Percentiles rank a stretch among this genome's conserved stretches.
Evolutionary conservation across 2,113 vertebrate species (phyloP).

Genomic region (Heteronetta atricapilla): DNA sequence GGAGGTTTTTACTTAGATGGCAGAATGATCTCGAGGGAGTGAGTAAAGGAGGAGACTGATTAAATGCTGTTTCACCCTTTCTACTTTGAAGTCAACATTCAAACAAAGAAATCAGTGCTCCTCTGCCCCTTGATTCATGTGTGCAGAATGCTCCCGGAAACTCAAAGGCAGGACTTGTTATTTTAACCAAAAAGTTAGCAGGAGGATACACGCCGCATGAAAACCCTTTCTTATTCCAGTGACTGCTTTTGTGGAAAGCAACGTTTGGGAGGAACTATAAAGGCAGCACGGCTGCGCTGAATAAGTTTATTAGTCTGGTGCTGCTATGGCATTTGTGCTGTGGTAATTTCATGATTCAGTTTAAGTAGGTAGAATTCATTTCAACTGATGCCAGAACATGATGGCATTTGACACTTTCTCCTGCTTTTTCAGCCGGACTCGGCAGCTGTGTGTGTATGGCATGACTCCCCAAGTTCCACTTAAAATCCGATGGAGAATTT

Average conservation of each 20-base stretch:
- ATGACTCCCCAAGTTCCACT: background rate
- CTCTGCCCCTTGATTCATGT: background rate
- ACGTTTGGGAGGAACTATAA: too few relatives aligned
- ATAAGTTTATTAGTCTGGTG: background rate
- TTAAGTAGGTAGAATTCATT: background rate
- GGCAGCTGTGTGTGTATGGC: background rate
- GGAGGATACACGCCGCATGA: background rate
- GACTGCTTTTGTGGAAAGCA: too few relatives aligned
- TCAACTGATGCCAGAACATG: background rate
- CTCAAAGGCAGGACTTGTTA: background rate
- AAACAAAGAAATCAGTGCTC: background rate
- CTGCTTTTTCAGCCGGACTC: background rate
- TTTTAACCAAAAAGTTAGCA: background rate
- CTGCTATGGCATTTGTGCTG: background rate
- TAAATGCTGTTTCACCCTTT: background rate
- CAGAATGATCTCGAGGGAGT: background rate
- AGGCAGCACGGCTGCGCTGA: background rate
- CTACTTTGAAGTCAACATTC: background rate
- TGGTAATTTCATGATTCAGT: background rate
- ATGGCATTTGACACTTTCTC: rapidly evolving
- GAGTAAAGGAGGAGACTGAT: background rate
- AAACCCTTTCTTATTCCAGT: background rate
- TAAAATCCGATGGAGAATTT: background rate
- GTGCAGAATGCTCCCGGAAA: background rate
- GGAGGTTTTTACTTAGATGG: background rate